Percentiles rank a stretch among this genome's conserved stretches.
phyloP scores from a whole-genome alignment of 2,888 invertebrate species.

The Hirtodrosophila cameraria region DNA sequence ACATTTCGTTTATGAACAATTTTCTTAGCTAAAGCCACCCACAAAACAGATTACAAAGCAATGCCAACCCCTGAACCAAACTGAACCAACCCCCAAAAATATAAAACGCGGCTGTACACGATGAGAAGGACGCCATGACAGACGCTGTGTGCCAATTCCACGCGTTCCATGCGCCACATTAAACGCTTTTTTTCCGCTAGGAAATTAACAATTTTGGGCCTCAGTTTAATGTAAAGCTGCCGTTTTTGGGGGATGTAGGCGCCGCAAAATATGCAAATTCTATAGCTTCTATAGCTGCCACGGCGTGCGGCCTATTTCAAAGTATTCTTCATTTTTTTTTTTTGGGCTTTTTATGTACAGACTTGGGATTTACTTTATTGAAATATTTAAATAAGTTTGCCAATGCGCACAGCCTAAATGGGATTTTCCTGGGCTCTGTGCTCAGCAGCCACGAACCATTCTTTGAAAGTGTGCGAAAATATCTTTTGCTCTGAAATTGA shows the following conservation, averaged over 20 bases:
- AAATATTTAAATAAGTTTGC: conserved; percentile 82
- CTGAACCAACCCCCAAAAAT: conserved; percentile 58
- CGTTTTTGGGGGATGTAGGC: conserved; percentile 14
- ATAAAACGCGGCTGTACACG: conserved; percentile 58
- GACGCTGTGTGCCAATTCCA: conserved; percentile 62
- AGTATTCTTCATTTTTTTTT: conserved; percentile 19
- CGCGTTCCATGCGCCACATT: conserved; percentile 50
- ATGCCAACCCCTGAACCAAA: conserved; percentile 66
- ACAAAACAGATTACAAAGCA: conserved; percentile 71
- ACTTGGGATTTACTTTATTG: conserved; percentile 81
- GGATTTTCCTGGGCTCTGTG: conserved; percentile 64
- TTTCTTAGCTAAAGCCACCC: conserved; percentile 71
- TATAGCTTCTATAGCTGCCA: conserved; percentile 47
- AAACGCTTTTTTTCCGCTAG: conserved; percentile 51
- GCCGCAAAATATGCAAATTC: conserved; percentile 68
- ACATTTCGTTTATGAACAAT: conserved; percentile 38
- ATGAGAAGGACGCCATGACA: conserved; percentile 59
- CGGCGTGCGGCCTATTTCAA: conserved; percentile 45
- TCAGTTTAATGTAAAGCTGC: conserved; percentile 49
- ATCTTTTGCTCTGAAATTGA: conserved; percentile 71
- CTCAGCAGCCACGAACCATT: conserved; percentile 31
- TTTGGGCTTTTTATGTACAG: conserved; percentile 51
- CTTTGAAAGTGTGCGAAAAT: conserved; percentile 56
- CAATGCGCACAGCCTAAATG: conserved; percentile 78
- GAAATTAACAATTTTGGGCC: conserved; percentile 71